phyloP scores from a whole-genome alignment of 2,888 invertebrate species.

The Andrena bucephala region DNA sequence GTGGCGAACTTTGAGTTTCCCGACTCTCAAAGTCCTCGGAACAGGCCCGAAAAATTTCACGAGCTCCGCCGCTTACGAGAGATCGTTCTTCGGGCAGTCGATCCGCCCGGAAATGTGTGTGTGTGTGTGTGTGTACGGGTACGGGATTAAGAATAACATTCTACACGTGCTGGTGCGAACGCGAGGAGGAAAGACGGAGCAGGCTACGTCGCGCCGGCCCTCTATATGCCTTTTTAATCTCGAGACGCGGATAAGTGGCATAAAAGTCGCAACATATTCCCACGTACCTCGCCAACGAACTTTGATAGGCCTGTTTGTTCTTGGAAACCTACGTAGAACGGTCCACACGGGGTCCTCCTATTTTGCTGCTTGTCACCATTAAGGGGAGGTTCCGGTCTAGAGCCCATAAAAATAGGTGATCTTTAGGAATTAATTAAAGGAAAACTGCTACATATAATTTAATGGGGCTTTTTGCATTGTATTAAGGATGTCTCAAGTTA shows the following conservation, averaged over 20 bases:
- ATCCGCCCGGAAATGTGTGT: not conserved
- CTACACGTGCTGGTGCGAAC: not conserved
- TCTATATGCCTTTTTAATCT: constrained; percentile 73
- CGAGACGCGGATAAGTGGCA: constrained; percentile 79
- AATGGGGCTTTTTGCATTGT: no score
- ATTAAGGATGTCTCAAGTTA: no score
- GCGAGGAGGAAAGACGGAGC: constrained; percentile 18
- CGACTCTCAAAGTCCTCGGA: no score
- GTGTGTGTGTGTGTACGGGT: no score
- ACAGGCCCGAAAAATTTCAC: no score
- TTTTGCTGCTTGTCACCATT: constrained; percentile 33
- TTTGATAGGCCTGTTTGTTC: constrained; percentile 80
- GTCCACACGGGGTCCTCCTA: constrained; percentile 70
- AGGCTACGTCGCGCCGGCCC: not conserved
- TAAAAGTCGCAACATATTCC: constrained; percentile 80
- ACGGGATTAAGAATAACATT: constrained; percentile 20
- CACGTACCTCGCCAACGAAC: constrained; percentile 76
- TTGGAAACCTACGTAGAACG: constrained; percentile 64
- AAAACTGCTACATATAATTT: no score
- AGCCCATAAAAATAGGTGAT: no score
- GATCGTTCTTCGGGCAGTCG: constrained; percentile 5
- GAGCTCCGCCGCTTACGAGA: not conserved
- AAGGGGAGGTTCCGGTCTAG: no score
- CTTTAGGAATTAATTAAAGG: no score
- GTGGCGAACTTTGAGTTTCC: no score